Base-by-base conservation (phyloP, 2,797 vertebrate genomes). In the Ambastaia sidthimunki region DNA sequence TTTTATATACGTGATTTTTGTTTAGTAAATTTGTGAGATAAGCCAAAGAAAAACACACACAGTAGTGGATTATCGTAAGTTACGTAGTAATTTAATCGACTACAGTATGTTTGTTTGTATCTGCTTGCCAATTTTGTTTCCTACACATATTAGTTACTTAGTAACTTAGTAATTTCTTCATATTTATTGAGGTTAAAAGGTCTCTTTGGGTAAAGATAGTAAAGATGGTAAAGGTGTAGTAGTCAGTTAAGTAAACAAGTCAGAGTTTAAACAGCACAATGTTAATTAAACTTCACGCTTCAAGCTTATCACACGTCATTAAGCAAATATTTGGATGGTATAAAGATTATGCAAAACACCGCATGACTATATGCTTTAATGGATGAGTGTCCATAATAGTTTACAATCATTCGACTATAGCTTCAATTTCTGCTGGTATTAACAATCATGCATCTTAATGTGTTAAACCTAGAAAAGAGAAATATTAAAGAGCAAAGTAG, bases 251-350 rank as follows among this genome's bases (percentile, higher is more conserved):
- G 23, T 65, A 73, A 57, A 66, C 41, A 44, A 44, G 9, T 44
- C 10, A 44, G 9, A 52, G 62, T 60, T 55, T 67, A 67, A 55
- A 13, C 18, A 67, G 31, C 41, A 44, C 41, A 44, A 44, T 44
- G 41, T 9, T 44, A 44, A 44, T 44, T 10, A 44, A 44, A 44
- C 74, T 67, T 76, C 6, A 44, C 63, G 55, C 48, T n/a, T 19
- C 7, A 55, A 34, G 63, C 21, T 76, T 25, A 76, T 44, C 34
- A 57, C 48, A 55, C 16, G 67, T 76, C 63, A 37, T 21, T 67
- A 76, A 76, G 74, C 63, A 76, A 76, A 76, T 67, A 57, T 13
- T 28, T 44, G 21, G 50, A 28, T 13, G 19, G 50, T 57, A 28
- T 67, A 68, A 68, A 67, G 34, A 55, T 13, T 48, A 67, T 68